These are phyloP conservation scores for Cryptosula pallasiana DNA, from an alignment of 2,888 invertebrate genomes.

Conservation along the genomic window DNA sequence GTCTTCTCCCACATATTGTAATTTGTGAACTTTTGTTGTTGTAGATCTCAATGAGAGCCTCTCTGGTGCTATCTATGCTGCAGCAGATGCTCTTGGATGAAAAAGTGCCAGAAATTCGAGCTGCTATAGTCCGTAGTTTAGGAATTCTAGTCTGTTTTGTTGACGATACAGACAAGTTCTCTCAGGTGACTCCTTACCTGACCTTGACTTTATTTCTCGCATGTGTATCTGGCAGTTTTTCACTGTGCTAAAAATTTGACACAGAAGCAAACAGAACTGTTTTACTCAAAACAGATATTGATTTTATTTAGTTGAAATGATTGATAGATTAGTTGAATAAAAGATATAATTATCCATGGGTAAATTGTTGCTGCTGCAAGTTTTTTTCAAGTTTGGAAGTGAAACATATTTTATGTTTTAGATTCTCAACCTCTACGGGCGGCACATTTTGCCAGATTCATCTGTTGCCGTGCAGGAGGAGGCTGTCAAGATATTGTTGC, in stretches of 20 bases:
- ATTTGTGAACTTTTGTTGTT: no score
- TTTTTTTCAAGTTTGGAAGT: no score
- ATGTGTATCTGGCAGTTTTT: not conserved
- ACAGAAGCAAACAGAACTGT: no score
- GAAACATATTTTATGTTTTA: no score
- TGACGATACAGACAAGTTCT: slow-evolving; percentile 64
- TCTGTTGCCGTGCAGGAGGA: slow-evolving; percentile 59
- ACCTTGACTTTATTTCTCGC: not conserved
- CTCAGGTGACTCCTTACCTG: slow-evolving; percentile 42
- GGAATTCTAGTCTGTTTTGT: slow-evolving; percentile 63
- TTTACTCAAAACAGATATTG: no score
- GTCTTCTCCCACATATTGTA: no score
- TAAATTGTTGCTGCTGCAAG: no score
- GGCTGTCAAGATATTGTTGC: slow-evolving; percentile 60
- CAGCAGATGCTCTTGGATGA: slow-evolving; percentile 68
- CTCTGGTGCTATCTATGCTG: slow-evolving; percentile 66
- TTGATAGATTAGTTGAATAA: no score
- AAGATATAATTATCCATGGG: no score
- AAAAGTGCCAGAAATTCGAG: slow-evolving; percentile 61
- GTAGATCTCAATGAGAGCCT: slow-evolving; percentile 62
- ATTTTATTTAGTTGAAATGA: no score
- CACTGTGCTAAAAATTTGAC: not conserved
- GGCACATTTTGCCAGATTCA: slow-evolving; percentile 59
- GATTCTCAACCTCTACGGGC: not conserved
- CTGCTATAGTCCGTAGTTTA: slow-evolving; percentile 62